phyloP scores from a whole-genome alignment of 2,888 invertebrate species.

The Diaprepes abbreviatus region DNA sequence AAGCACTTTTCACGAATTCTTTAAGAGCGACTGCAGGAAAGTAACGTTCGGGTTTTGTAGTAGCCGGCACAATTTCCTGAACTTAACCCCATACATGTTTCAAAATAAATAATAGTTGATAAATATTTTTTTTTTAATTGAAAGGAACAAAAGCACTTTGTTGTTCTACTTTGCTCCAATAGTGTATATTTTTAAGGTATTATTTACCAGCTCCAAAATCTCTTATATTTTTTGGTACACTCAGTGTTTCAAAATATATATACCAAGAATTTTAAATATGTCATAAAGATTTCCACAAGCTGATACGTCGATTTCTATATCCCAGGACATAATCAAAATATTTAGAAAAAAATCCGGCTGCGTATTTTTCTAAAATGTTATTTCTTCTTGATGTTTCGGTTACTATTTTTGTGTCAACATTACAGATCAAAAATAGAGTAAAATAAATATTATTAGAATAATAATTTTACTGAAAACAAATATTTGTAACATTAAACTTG shows the following conservation, averaged over 20 bases:
- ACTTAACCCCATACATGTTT: too few species aligned
- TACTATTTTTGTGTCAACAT: neutral
- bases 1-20: too few species aligned
- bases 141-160: too few species aligned
- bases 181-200: too few species aligned
- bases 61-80: too few species aligned
- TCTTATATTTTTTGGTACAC: too few species aligned
- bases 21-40: too few species aligned
- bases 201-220: too few species aligned
- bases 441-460: conserved; percentile 10
- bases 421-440: conserved; percentile 6
- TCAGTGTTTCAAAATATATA: neutral
- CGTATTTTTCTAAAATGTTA: conserved; percentile 10
- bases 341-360: conserved; percentile 7
- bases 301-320: neutral
- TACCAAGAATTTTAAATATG: neutral
- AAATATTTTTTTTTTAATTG: too few species aligned
- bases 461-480: conserved; percentile 1
- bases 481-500: conserved; percentile 1
- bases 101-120: too few species aligned
- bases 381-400: conserved; percentile 1
- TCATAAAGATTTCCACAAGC: neutral
- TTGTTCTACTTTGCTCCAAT: too few species aligned
- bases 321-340: conserved; percentile 2
- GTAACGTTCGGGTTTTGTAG: too few species aligned